Conservation (phyloP, 2,797 vertebrate species). For the Sebastes taczanowskii region DNA sequence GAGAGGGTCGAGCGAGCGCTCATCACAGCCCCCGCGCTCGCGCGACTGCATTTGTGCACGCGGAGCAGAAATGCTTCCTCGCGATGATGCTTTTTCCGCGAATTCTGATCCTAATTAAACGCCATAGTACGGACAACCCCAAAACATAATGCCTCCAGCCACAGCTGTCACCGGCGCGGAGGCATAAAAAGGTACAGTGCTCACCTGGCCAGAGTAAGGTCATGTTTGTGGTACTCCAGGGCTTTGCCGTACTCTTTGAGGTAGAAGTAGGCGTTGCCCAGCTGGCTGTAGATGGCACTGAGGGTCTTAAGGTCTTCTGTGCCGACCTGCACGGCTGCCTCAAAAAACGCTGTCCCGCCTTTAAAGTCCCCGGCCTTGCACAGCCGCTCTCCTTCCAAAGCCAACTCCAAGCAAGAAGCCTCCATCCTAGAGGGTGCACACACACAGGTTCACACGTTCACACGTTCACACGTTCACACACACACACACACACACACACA, state of each 20-base stretch:
- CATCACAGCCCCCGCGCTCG: no score
- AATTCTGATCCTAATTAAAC: no score
- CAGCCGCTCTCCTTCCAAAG: conserved; percentile 93
- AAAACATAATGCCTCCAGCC: no score
- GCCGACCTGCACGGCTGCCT: conserved; percentile 95
- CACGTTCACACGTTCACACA: background rate
- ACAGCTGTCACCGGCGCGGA: background rate
- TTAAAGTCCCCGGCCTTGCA: conserved; percentile 97
- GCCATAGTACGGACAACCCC: no score
- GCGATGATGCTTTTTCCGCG: no score
- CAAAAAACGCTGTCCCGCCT: conserved; percentile 93
- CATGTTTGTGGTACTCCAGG: conserved; percentile 93
- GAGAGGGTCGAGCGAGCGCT: no score
- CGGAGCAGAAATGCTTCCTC: no score
- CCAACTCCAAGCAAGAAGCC: conserved; percentile 95
- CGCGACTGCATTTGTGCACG: no score
- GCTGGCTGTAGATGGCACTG: conserved; percentile 98
- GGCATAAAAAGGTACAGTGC: background rate
- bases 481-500: background rate
- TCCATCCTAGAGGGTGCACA: conserved; percentile 88
- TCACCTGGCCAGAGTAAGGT: conserved; percentile 95
- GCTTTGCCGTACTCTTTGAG: conserved; percentile 96
- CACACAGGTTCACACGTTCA: background rate
- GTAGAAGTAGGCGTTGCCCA: conserved; percentile 98
- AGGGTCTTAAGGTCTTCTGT: conserved; percentile 98